Conservation (phyloP, 1,140 invertebrate genomes). For the Wasmannia auropunctata region DNA sequence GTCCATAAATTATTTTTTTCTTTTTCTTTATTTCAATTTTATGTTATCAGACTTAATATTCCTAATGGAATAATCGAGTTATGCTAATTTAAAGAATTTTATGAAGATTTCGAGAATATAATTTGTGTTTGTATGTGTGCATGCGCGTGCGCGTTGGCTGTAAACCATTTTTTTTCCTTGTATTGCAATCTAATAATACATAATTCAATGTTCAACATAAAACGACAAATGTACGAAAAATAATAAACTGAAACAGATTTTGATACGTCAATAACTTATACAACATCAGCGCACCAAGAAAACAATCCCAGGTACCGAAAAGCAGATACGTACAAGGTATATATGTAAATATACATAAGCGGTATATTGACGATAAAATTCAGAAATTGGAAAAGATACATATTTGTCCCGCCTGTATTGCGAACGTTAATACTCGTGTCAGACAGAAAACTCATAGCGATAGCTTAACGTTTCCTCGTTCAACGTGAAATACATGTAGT, state of each 20-base stretch:
- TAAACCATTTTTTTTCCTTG: neutral
- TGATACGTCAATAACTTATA: constrained; percentile 13
- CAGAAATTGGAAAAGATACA: constrained; percentile 23
- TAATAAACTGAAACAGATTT: neutral
- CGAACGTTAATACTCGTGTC: constrained; percentile 7
- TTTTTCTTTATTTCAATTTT: neutral
- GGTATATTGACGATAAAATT: constrained; percentile 28
- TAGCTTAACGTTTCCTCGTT: neutral
- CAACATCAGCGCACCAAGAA: constrained; percentile 23
- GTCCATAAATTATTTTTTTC: neutral
- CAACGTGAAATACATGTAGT: neutral
- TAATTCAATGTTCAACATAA: neutral
- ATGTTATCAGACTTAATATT: neutral
- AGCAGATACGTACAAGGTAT: neutral
- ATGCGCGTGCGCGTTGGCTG: too few relatives aligned
- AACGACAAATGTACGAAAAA: neutral
- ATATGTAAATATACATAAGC: too few relatives aligned
- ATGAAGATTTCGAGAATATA: neutral
- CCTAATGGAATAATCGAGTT: neutral
- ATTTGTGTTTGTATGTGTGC: neutral
- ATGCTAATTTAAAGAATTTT: neutral
- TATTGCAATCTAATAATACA: neutral
- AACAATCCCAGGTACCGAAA: constrained; percentile 29
- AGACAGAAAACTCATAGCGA: neutral
- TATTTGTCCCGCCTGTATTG: neutral